Base-by-base conservation (phyloP, 2,113 vertebrate species). In the Chloebia gouldiae region DNA sequence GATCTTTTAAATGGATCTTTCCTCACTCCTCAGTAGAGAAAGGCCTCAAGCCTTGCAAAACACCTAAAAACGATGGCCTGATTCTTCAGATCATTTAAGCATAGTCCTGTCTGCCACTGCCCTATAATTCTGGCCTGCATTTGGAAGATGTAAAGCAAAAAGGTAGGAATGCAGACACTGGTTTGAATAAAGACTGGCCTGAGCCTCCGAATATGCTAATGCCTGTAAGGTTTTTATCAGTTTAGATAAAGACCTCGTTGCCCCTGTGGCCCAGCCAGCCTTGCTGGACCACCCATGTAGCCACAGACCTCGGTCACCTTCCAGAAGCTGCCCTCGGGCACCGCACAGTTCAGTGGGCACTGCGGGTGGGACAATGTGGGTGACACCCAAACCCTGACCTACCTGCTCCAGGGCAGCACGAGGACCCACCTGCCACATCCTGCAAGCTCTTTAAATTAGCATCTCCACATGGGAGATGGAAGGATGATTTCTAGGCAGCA, bases 341-440 rank as follows among this genome's bases (percentile, higher is more conserved):
- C 28, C 0, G 0, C 1, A 37, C 59, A 7, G 15, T 25, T n/a
- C 40, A 40, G 15, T 0, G 0, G 39, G 35, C 40, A 7, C 1
- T 3, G 23, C 0, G 1, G 1, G 28, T 10, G 65, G 76, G 63
- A 78, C 50, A 65, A 22, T 0, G 20, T 25, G 42, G 24, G 11
- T n/a, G 49, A 30, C 24, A 37, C n/a, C 7, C 1, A 4, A 30
- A 47, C 45, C 42, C 61, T 5, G 28, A 57, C 0, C 1, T 9
- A 2, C 51, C 60, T 22, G 28, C 49, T 11, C 23, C 85, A 53
- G 54, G 47, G 17, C 59, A 59, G 68, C 21, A 35, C 28, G 13
- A 87, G 5, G 10, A n/a, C 17, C 7, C 86, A 25, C 35, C 81
- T 78, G 78, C 25, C 0, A 1, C 60, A 53, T 7, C 53, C 50